Evolutionary conservation across 92 coral and sea anemone genomes (phyloP), one percentile per base, ranked within the genome.

Genomic region (Bergia puertoricense): DNA sequence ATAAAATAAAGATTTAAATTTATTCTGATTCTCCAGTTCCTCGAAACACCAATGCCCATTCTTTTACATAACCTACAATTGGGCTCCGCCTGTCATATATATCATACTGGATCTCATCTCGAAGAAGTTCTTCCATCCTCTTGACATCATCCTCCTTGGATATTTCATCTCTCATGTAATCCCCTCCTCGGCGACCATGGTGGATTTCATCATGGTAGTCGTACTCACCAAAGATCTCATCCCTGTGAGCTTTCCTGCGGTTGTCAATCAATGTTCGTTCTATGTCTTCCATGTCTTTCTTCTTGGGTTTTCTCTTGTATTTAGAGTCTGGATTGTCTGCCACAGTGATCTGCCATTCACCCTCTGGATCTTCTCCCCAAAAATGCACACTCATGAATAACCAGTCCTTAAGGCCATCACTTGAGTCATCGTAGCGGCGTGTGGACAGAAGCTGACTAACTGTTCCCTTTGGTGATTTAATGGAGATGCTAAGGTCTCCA

Each of bases 151-250:
- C 96, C 46, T 95, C 89, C 22, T 91, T 83, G 13, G 95, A 96
- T 13, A 97, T 92, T 86, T 95, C 94, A 82, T 97, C 98, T 75
- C 99, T 92, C 99, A 97, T 97, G 92, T 97, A 97, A 81, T 97
- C 99, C 66, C 89, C 89, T 57, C 98, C 96, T 92, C 82, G 91
- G 67, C 99, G 90, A 22, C 99, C 99, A 92, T 97, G 99, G 73
- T 96, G 94, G 44, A 97, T 92, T 85, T 97, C 99, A 80, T 97
- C 99, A 84, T 92, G 99, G 80, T 91, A 94, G 68, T 92, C 93
- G 71, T 97, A 97, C 56, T 96, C 94, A n/a, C 93, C 95, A 7
- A 91, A 83, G 72, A 92, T 92, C 76, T 92, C 94, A 86, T 92
- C 88, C 78, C 98, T 85, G 57, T 91, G 93, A 23, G 98, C 98